Percentiles rank a stretch among this genome's conserved stretches.
Evolutionary conservation across 2,888 invertebrate species (phyloP).

Genomic region (Sinotaia quadrata): DNA sequence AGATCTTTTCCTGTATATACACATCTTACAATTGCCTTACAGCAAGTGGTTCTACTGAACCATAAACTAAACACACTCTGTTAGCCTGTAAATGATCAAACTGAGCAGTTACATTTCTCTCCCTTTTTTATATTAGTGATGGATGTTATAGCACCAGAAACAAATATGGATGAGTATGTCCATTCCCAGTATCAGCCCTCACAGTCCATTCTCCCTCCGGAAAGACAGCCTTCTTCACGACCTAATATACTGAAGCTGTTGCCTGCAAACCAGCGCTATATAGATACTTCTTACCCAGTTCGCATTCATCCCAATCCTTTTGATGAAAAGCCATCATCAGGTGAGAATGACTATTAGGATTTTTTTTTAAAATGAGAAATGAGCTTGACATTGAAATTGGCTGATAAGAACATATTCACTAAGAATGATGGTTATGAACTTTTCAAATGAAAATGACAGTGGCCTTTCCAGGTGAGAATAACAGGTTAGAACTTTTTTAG

Average conservation of each 20-base stretch:
- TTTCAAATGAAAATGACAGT: too few relatives aligned
- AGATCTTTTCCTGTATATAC: too few relatives aligned
- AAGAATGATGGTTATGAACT: too few relatives aligned
- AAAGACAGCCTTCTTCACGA: conserved; percentile 43
- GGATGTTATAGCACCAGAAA: not conserved
- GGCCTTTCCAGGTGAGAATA: too few relatives aligned
- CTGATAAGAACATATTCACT: too few relatives aligned
- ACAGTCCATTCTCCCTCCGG: conserved; percentile 40
- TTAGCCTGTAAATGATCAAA: too few relatives aligned
- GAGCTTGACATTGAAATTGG: not conserved
- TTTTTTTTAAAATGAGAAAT: not conserved
- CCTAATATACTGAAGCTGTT: conserved; percentile 62
- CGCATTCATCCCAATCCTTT: conserved; percentile 57
- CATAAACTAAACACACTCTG: too few relatives aligned
- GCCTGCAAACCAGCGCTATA: conserved; percentile 61
- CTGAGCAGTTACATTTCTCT: too few relatives aligned
- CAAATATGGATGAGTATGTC: conserved; percentile 49
- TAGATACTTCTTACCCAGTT: conserved; percentile 50
- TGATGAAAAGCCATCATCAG: conserved; percentile 42
- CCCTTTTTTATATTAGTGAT: too few relatives aligned
- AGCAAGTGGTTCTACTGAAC: too few relatives aligned
- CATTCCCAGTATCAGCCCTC: conserved; percentile 45
- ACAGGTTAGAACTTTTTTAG: too few relatives aligned
- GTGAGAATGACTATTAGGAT: conserved; percentile 3
- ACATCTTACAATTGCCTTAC: too few relatives aligned